phyloP scores from a whole-genome alignment of 2,888 invertebrate species.

The Meloe dianella region DNA sequence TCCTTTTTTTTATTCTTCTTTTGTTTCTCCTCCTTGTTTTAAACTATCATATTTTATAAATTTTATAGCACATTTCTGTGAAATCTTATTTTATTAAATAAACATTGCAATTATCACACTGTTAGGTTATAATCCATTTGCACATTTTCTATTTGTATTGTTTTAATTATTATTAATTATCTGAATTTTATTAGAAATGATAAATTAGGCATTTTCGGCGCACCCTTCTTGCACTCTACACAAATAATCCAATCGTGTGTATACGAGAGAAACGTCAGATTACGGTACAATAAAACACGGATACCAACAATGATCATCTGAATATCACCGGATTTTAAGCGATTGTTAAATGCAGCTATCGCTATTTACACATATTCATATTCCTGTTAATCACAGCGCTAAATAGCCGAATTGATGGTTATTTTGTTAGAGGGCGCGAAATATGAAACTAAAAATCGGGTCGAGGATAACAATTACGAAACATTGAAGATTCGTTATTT shows the following conservation, averaged over 20 bases:
- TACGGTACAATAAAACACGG: slow-evolving; percentile 8
- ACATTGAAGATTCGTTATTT: background rate
- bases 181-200: slow-evolving; percentile 42
- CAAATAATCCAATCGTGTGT: slow-evolving; percentile 10
- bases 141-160: slow-evolving; percentile 41
- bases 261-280: slow-evolving; percentile 6
- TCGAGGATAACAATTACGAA: background rate
- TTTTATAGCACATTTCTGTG: slow-evolving; percentile 45
- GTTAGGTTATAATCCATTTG: slow-evolving; percentile 45
- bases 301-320: background rate
- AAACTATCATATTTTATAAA: slow-evolving; percentile 28
- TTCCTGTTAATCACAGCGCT: background rate
- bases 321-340: background rate
- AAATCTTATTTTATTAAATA: slow-evolving; percentile 32
- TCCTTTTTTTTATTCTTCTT: slow-evolving; percentile 27
- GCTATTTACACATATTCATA: background rate
- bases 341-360: background rate
- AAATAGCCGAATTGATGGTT: background rate
- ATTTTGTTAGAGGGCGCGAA: too few species aligned
- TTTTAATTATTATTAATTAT: background rate
- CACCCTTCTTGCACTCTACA: slow-evolving; percentile 44
- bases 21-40: background rate
- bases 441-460: too few species aligned
- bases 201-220: slow-evolving; percentile 49
- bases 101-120: slow-evolving; percentile 50